A percentile compares a stretch with the other conserved stretches of the same genome.
These are phyloP conservation scores for Miniopterus natalensis DNA, from an alignment of 2,113 vertebrate species.

Conservation along the genomic window DNA sequence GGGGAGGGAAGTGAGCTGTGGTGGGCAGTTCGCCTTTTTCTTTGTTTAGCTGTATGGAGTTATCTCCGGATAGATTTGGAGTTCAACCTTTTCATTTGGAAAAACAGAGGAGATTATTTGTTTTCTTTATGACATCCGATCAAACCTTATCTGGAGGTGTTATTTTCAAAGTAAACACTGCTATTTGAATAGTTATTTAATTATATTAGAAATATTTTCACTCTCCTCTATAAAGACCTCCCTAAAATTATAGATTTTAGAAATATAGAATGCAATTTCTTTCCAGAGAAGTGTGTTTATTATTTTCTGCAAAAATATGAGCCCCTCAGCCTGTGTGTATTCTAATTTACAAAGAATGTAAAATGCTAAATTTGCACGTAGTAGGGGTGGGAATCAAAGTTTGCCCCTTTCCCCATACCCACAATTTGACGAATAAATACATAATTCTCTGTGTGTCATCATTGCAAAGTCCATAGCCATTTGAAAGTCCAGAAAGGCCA, in stretches of 20 bases:
- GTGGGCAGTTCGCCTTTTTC: background rate
- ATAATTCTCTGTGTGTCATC: background rate
- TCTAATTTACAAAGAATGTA: background rate
- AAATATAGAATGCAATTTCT: background rate
- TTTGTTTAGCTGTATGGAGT: background rate
- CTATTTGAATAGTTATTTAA: slow-evolving; percentile 35
- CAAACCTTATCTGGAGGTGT: background rate
- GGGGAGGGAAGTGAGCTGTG: fast-evolving
- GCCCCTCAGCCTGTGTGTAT: background rate
- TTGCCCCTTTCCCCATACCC: background rate
- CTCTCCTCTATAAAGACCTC: background rate
- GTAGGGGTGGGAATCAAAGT: background rate
- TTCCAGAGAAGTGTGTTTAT: background rate
- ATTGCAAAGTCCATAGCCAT: background rate
- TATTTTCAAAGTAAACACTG: slow-evolving; percentile 9
- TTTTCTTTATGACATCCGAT: slow-evolving; percentile 5
- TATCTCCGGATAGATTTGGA: slow-evolving; percentile 27
- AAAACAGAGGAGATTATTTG: background rate
- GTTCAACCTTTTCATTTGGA: slow-evolving; percentile 29
- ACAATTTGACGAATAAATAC: background rate
- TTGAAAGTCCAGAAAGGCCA: background rate
- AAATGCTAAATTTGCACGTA: background rate
- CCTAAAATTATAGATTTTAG: background rate
- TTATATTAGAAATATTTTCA: background rate
- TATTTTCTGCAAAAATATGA: slow-evolving; percentile 11